Evolutionary conservation across 1,140 invertebrate genomes (phyloP).

Genomic region (Meteorus sp.): DNA sequence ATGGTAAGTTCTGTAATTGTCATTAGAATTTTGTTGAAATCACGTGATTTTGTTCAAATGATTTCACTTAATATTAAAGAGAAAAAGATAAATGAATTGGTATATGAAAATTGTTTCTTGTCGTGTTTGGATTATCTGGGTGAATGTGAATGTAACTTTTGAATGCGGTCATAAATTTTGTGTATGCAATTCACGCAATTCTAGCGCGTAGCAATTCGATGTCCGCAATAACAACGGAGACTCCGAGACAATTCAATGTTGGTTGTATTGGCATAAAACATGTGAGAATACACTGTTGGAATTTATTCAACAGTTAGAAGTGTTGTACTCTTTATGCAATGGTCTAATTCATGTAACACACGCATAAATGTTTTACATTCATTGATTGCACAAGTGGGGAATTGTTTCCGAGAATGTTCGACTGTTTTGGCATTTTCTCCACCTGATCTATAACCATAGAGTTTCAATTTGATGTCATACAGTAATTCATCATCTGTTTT

Average conservation of each 20-base stretch:
- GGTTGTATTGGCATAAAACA: too few species aligned
- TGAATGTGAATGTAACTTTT: background rate
- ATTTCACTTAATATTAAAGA: background rate
- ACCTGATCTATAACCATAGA: too few species aligned
- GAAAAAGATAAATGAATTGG: background rate
- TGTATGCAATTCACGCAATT: conserved; percentile 16
- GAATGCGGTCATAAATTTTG: conserved; percentile 1
- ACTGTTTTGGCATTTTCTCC: too few species aligned
- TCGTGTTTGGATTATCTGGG: too few species aligned
- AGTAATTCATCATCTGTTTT: too few species aligned
- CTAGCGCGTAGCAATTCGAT: conserved; percentile 7
- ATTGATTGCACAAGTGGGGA: too few species aligned
- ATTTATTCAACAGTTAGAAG: conserved; percentile 5
- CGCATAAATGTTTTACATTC: too few species aligned
- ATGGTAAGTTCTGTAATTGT: conserved; percentile 39
- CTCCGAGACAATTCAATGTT: background rate
- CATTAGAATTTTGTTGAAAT: background rate
- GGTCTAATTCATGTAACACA: too few species aligned
- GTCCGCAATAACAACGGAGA: conserved; percentile 16
- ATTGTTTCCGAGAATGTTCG: too few species aligned
- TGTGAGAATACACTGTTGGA: background rate
- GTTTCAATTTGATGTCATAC: too few species aligned
- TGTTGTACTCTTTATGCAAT: too few species aligned
- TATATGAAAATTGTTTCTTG: background rate
- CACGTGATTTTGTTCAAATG: background rate